Evolutionary conservation across 2,113 vertebrate genomes (phyloP).

Genomic region (Pipra filicauda): DNA sequence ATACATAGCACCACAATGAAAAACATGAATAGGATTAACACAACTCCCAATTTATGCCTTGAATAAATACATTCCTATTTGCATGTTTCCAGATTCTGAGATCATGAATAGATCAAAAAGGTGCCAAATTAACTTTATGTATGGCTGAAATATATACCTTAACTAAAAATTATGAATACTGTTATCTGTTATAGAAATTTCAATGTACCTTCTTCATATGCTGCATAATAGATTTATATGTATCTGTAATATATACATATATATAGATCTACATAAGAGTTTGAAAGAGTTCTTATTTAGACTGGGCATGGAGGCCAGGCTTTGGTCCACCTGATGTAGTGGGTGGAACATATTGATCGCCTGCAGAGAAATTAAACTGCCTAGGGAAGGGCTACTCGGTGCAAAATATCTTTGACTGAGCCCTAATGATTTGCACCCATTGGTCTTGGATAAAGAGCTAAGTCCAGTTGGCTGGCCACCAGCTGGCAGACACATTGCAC

Average conservation of each 20-base stretch:
- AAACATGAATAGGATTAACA: not conserved
- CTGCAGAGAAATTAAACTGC: not conserved
- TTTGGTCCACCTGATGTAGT: not conserved
- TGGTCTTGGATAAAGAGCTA: not conserved
- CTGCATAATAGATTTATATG: not conserved
- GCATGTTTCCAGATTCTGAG: not conserved
- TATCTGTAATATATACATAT: not conserved
- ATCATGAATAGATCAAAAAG: not conserved
- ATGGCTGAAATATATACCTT: not conserved
- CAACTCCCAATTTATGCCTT: not conserved
- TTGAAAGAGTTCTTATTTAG: not conserved
- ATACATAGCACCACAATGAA: not conserved
- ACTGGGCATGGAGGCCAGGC: not conserved
- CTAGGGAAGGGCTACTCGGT: not conserved
- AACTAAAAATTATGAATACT: not conserved
- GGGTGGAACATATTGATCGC: rapidly evolving
- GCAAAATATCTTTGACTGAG: not conserved
- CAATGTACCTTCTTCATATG: not conserved
- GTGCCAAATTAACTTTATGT: not conserved
- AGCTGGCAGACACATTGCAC: not conserved
- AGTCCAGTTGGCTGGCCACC: not conserved
- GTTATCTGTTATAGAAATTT: not conserved
- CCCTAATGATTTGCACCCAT: not conserved
- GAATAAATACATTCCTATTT: not conserved
- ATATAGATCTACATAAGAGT: not conserved